These are phyloP conservation scores for Cetonia aurata DNA, from an alignment of 2,888 invertebrate species.

Conservation along the genomic window DNA sequence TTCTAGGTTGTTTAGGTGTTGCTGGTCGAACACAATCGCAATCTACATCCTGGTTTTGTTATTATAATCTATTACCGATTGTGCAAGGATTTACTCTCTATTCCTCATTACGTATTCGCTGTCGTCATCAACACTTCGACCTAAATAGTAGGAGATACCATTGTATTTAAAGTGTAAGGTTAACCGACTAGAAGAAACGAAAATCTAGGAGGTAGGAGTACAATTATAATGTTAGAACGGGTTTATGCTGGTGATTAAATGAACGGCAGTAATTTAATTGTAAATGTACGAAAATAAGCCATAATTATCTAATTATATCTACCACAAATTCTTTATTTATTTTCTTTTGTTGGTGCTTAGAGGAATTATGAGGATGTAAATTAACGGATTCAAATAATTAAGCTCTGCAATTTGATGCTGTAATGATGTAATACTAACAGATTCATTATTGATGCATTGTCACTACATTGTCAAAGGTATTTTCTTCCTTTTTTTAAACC, in stretches of 20 bases:
- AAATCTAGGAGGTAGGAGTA: neutral
- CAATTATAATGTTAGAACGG: neutral
- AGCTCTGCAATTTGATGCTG: too few relatives aligned
- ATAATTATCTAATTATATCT: too few relatives aligned
- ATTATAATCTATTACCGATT: constrained; percentile 20
- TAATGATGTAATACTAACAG: too few relatives aligned
- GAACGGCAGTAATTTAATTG: neutral
- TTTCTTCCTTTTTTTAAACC: too few relatives aligned
- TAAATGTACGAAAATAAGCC: neutral
- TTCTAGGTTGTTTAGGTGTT: constrained; percentile 7
- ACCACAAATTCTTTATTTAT: too few relatives aligned
- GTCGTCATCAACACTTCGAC: constrained; percentile 11
- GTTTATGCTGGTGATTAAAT: neutral
- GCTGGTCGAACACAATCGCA: constrained; percentile 1
- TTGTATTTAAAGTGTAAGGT: constrained; percentile 25
- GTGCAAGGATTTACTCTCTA: constrained; percentile 15
- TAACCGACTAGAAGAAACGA: constrained; percentile 7
- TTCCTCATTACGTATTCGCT: constrained; percentile 16
- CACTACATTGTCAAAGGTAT: too few relatives aligned
- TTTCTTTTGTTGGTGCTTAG: too few relatives aligned
- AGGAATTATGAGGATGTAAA: too few relatives aligned
- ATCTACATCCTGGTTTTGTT: constrained; percentile 18
- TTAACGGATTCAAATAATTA: too few relatives aligned
- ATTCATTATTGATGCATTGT: too few relatives aligned
- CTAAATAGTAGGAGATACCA: constrained; percentile 11